These are phyloP conservation scores for Lanius ludovicianus DNA, from an alignment of 2,113 vertebrate species.

Conservation along the genomic window DNA sequence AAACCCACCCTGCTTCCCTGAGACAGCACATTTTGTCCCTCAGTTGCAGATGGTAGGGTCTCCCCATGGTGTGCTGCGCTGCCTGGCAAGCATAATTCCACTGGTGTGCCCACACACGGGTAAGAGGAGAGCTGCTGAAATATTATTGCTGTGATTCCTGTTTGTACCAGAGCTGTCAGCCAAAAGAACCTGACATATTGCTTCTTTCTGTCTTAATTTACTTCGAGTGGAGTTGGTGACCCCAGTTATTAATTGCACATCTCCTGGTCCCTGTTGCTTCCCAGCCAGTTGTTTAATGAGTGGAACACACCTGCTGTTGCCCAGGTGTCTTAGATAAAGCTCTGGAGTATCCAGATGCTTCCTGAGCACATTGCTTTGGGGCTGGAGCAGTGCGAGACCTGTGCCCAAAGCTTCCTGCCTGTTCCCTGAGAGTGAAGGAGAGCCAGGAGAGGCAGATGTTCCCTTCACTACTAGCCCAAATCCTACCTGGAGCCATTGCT, in stretches of 20 bases:
- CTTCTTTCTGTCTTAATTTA: constrained; percentile 28
- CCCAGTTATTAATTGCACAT: background rate
- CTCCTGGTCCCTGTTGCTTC: background rate
- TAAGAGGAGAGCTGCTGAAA: background rate
- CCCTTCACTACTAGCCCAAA: background rate
- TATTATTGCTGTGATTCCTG: background rate
- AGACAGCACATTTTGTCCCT: background rate
- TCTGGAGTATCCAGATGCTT: background rate
- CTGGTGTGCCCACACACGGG: fast-evolving
- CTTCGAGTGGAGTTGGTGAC: background rate
- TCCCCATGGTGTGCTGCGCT: background rate
- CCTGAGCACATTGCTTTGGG: fast-evolving
- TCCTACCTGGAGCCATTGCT: background rate
- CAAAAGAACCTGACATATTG: background rate
- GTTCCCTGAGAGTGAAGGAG: background rate
- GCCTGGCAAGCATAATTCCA: background rate
- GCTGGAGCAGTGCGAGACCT: fast-evolving
- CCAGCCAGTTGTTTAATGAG: background rate
- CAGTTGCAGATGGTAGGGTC: background rate
- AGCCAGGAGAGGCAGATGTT: background rate
- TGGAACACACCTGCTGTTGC: background rate
- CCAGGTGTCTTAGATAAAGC: background rate
- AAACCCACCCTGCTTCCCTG: background rate
- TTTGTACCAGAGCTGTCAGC: background rate
- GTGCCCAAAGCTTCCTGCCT: background rate